Percentiles rank a stretch among this genome's conserved stretches.
Evolutionary conservation across 2,113 vertebrate genomes (phyloP).

Genomic region (Ramphastos sulfuratus): DNA sequence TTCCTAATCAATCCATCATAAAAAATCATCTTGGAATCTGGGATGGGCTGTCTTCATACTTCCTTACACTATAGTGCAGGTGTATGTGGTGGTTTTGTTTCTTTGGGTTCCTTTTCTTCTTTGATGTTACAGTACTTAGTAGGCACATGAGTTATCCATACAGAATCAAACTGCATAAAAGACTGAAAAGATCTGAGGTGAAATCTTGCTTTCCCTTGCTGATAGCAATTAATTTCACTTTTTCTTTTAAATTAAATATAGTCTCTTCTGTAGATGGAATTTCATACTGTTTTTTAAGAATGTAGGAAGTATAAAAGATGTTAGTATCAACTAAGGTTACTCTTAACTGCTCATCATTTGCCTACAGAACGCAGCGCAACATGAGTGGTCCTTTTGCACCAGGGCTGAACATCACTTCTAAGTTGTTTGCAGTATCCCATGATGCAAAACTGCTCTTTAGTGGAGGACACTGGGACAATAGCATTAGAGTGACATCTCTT

Average conservation of each 20-base stretch:
- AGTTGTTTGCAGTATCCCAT: constrained; percentile 91
- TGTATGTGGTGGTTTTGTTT: neutral
- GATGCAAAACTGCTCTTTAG: constrained; percentile 97
- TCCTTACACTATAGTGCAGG: neutral
- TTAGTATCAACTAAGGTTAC: neutral
- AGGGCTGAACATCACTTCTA: constrained; percentile 83
- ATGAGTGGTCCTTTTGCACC: constrained; percentile 91
- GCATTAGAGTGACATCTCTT: constrained; percentile 91
- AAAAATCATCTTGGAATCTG: neutral
- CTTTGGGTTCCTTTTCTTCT: neutral
- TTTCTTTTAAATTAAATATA: neutral
- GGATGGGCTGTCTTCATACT: neutral
- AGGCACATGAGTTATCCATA: neutral
- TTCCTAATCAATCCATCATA: neutral
- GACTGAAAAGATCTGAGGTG: neutral
- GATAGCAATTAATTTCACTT: neutral
- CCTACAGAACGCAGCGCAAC: constrained; percentile 86
- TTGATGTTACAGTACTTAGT: neutral
- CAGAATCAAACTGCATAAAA: neutral
- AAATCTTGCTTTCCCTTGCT: neutral
- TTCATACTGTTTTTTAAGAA: neutral
- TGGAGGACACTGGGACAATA: constrained; percentile 97
- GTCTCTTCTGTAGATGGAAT: neutral
- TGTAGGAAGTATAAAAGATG: neutral
- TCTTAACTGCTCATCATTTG: constrained; percentile 35